Conservation (phyloP, 2,113 vertebrate species). For the Anolis carolinensis region DNA sequence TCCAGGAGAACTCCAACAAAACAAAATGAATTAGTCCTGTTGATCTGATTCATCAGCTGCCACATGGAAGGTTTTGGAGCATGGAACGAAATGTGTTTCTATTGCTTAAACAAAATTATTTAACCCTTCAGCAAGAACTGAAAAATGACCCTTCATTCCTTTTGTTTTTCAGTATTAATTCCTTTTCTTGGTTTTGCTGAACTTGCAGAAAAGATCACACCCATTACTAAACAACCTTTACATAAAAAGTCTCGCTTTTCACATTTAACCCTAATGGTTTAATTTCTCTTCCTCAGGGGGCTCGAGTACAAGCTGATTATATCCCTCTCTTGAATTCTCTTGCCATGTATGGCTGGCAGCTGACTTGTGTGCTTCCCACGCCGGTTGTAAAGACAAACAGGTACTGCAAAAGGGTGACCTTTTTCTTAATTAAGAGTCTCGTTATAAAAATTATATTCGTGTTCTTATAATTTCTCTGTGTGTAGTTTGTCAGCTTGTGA, state of each 20-base stretch:
- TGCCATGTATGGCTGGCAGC: constrained; percentile 92
- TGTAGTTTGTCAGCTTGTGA: not conserved
- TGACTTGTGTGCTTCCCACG: constrained; percentile 95
- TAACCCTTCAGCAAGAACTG: not conserved
- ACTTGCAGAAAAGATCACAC: constrained; percentile 17
- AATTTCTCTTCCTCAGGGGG: constrained; percentile 79
- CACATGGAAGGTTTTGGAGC: constrained; percentile 26
- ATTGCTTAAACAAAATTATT: constrained; percentile 22
- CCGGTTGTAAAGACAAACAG: constrained; percentile 93
- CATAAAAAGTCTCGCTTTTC: not conserved
- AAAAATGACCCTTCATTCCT: not conserved
- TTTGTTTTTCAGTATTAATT: constrained; percentile 10
- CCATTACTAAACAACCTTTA: not conserved
- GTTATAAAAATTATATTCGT: not conserved
- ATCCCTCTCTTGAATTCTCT: constrained; percentile 93
- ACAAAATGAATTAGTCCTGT: constrained; percentile 24
- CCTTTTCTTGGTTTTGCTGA: constrained; percentile 29
- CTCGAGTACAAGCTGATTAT: constrained; percentile 93
- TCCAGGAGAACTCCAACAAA: constrained; percentile 29
- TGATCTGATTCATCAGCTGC: constrained; percentile 18
- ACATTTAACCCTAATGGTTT: constrained; percentile 45
- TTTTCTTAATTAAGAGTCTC: not conserved
- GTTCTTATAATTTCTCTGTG: not conserved
- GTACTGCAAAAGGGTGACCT: constrained; percentile 69
- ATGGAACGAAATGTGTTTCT: constrained; percentile 40